phyloP scores from a whole-genome alignment of 2,888 invertebrate species.

The Siphlonurus alternatus region DNA sequence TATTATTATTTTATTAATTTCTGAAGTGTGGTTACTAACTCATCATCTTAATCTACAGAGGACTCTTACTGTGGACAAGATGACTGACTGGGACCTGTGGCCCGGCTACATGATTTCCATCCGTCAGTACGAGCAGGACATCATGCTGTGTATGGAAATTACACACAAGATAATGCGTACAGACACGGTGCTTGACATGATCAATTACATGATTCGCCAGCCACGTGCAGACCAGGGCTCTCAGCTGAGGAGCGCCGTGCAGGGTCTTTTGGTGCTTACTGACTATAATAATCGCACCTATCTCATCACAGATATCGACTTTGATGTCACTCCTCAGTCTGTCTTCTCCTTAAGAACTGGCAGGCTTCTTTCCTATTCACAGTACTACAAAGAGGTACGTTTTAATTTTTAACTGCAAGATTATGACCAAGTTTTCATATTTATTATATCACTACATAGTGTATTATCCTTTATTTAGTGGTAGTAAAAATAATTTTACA shows the following conservation, averaged over 20 bases:
- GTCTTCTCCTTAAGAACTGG: constrained; percentile 43
- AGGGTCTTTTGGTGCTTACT: constrained; percentile 48
- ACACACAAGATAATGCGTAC: constrained; percentile 67
- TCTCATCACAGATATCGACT: constrained; percentile 57
- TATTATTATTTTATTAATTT: too few relatives aligned
- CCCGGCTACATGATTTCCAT: constrained; percentile 38
- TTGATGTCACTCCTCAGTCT: constrained; percentile 34
- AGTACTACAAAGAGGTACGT: constrained; percentile 44
- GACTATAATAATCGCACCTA: constrained; percentile 63
- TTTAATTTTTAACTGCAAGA: too few relatives aligned
- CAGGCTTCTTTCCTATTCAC: constrained; percentile 33
- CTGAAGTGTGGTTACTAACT: too few relatives aligned
- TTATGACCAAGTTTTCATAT: too few relatives aligned
- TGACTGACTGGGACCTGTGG: constrained; percentile 39
- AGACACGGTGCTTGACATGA: constrained; percentile 50
- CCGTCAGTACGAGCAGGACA: constrained; percentile 56
- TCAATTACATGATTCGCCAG: constrained; percentile 20
- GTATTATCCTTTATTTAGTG: too few relatives aligned
- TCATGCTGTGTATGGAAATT: constrained; percentile 65
- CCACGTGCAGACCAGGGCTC: background rate
- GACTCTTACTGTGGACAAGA: background rate
- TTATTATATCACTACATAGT: too few relatives aligned
- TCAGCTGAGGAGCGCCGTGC: constrained; percentile 17
- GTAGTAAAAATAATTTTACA: too few relatives aligned
- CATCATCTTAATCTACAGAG: background rate